Base-by-base conservation (phyloP, 2,113 vertebrate species). In the Micromys minutus region DNA sequence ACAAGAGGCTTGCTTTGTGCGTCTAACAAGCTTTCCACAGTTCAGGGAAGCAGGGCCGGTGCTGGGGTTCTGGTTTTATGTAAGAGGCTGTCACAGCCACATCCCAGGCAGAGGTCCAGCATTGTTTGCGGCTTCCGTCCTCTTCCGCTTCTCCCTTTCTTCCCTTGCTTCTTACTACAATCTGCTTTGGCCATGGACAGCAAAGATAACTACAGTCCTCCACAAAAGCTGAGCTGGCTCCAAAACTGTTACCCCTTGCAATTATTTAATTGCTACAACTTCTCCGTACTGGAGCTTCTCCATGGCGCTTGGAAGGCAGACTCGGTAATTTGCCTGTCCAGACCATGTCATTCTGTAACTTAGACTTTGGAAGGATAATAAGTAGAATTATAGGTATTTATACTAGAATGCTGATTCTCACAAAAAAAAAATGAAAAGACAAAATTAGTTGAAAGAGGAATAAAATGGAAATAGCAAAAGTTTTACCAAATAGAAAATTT, bases 321-420 rank as follows among this genome's bases (percentile, higher is more conserved):
- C 42, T 81, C 61, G 4, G 88, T 96, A 89, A 96, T 92, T 95
- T 79, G 72, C 36, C 93, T 95, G 95, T 89, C 90, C 39, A 0
- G 95, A 87, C 50, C 34, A 31, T 65, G 96, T 89, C 96, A 97
- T 97, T 93, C 97, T 96, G 74, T 36, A 71, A 74, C 93, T 97
- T 83, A 7, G 0, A 55, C 10, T 94, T 36, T 76, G 47, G 91
- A 96, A 77, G 29, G 55, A 57, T 94, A 93, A 95, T 95, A 94
- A 89, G 59, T 94, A 92, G 89, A 95, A 95, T 77, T 29, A 93
- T 22, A 1, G 3, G 59, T 55, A 95, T 55, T 91, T 90, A 50
- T 7, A 10, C 0, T 0, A 84, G 61, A 50, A 89, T 90, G 71
- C 2, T 71, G 83, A 79, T 63, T 29, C 67, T 97, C 61, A 92